A percentile compares a stretch with the other conserved stretches of the same genome.
Conservation (phyloP, 2,888 invertebrate genomes). For the Drosophila mettleri region DNA sequence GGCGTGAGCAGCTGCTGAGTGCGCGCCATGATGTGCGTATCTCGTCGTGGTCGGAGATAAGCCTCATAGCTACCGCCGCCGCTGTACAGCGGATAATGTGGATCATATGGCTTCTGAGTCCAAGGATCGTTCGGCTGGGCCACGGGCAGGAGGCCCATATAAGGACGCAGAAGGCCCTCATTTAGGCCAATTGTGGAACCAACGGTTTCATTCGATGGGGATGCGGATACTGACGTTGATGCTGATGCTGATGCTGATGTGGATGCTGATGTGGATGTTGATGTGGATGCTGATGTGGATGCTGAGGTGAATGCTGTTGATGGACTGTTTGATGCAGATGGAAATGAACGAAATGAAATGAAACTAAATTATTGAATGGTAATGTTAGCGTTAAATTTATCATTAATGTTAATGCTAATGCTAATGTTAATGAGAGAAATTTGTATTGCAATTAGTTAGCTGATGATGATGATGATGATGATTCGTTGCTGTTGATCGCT, state of each 20-base stretch:
- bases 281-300: no score
- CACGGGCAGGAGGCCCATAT: slow-evolving; percentile 77
- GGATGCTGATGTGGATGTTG: slow-evolving; percentile 37
- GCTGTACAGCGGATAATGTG: slow-evolving; percentile 64
- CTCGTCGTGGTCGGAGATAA: slow-evolving; percentile 69
- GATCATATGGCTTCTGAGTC: slow-evolving; percentile 69
- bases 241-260: slow-evolving; percentile 22
- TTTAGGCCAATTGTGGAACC: slow-evolving; percentile 46
- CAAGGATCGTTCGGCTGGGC: slow-evolving; percentile 79
- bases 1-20: slow-evolving; percentile 66
- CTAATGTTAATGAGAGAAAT: neutral
- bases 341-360: slow-evolving; percentile 42
- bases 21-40: slow-evolving; percentile 57
- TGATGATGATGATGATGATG: slow-evolving; percentile 5
- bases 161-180: slow-evolving; percentile 72
- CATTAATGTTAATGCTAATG: neutral
- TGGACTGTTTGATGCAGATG: slow-evolving; percentile 64
- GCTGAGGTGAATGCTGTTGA: slow-evolving; percentile 58
- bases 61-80: slow-evolving; percentile 78
- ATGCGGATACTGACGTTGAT: neutral
- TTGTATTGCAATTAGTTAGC: neutral
- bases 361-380: slow-evolving; percentile 32
- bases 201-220: slow-evolving; percentile 36
- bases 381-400: slow-evolving; percentile 11
- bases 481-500: slow-evolving; percentile 2